Evolutionary conservation across 2,888 invertebrate genomes (phyloP).

Genomic region (Bombylius discolor): DNA sequence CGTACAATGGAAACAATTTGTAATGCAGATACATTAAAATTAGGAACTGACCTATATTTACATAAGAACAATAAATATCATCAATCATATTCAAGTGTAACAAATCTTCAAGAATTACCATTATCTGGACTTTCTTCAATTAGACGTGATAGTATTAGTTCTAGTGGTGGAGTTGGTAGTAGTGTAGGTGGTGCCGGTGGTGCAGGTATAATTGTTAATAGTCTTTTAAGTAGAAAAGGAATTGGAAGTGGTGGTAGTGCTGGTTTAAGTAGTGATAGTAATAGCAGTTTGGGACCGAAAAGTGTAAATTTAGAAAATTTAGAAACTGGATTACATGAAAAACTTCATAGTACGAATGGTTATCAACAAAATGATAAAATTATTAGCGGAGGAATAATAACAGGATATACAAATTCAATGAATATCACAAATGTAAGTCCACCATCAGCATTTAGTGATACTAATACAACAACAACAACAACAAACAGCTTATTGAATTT

Average conservation of each 20-base stretch:
- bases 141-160: background rate
- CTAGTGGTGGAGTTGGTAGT: background rate
- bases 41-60: constrained; percentile 23
- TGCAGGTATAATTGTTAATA: background rate
- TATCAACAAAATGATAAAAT: constrained; percentile 4
- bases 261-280: constrained; percentile 20
- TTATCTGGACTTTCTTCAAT: background rate
- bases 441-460: constrained; percentile 40
- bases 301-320: background rate
- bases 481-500: background rate
- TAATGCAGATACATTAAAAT: constrained; percentile 29
- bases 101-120: constrained; percentile 2
- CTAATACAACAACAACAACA: constrained; percentile 11
- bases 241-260: background rate
- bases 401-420: constrained; percentile 4
- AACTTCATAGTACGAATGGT: background rate
- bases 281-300: background rate
- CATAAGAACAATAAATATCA: constrained; percentile 1
- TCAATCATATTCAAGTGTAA: constrained; percentile 3
- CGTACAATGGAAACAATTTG: constrained; percentile 28
- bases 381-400: background rate
- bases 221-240: background rate
- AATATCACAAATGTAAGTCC: constrained; percentile 25
- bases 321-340: background rate
- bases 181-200: background rate